phyloP scores from a whole-genome alignment of 2,888 invertebrate species.

The Camptogramma bilineatum region DNA sequence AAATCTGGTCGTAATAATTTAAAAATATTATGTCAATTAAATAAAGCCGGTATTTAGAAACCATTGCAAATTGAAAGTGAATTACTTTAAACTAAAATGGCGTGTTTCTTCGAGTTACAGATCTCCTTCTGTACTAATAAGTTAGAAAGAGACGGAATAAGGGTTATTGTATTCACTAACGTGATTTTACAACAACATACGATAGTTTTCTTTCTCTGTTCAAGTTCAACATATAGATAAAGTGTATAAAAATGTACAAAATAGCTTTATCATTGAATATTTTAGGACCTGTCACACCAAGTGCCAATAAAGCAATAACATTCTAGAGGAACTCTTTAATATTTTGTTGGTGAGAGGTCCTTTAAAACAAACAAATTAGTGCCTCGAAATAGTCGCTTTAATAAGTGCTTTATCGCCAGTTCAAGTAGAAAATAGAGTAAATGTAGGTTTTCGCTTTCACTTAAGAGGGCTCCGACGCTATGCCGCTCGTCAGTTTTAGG shows the following conservation, averaged over 20 bases:
- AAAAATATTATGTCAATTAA: background rate
- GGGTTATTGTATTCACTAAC: no score
- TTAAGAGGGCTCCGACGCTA: no score
- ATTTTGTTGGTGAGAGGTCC: background rate
- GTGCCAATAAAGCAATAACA: background rate
- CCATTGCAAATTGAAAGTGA: no score
- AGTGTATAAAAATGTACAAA: background rate
- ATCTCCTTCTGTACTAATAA: background rate
- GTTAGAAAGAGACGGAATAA: background rate
- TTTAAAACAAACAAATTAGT: constrained; percentile 28
- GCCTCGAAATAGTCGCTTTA: constrained; percentile 27
- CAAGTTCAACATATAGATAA: background rate
- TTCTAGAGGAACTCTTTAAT: background rate
- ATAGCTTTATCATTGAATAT: background rate
- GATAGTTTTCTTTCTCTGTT: background rate
- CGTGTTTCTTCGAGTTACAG: no score
- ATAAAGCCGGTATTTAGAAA: background rate
- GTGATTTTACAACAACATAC: background rate
- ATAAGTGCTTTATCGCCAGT: constrained; percentile 23
- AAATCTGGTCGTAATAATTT: background rate
- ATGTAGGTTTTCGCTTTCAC: background rate
- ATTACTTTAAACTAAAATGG: no score
- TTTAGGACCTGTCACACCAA: background rate
- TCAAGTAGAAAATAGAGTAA: constrained; percentile 11
- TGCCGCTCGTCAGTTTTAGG: no score